Base-by-base conservation (phyloP, 2,113 vertebrate species). In the Carollia perspicillata region DNA sequence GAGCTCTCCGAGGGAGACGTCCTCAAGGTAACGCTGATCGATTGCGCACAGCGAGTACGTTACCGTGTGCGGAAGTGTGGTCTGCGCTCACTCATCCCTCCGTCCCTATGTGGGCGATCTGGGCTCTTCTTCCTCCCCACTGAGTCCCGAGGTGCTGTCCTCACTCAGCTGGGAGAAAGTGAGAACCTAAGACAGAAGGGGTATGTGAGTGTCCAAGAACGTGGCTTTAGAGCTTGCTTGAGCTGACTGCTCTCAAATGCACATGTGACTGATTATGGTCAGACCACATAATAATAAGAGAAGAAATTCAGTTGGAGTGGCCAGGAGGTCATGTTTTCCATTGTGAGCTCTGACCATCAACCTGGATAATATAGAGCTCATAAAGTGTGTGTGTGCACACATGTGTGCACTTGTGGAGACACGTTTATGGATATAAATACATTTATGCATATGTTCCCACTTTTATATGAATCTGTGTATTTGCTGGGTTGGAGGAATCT, bases 1-100 rank as follows among this genome's bases (percentile, higher is more conserved):
- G 98, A 99, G 69, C 99, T 99, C 95, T 99, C 99, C 83, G 99
- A 99, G 28, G 99, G 99, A 58, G 99, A 99, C 97, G 91, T 99
- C 55, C 99, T 99, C 80, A 99, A 99, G 99, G 99, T 99, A 98
- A 99, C 95, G 5, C 35, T 28, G 53, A 47, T 22, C 4, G n/a
- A 53, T 47, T 58, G 30, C 85, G 11, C 14, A 77, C n/a, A 5
- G 6, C 8, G 9, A 42, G 40, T 49, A 3, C 33, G 9, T n/a
- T 30, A n/a, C 0, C 0, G 4, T 14, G 16, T 30, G 5, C 20
- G 35, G 2, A 69, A 35, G 12, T 0, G 17, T n/a, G 0, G 0
- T 28, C 40, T 22, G 8, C 23, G 8, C n/a, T 37, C 66, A 3
- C 33, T 63, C 7, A 6, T 12, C n/a, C 23, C 1, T n/a, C 44